phyloP scores from a whole-genome alignment of 2,888 invertebrate species.

The Chymomyza caudatula region DNA sequence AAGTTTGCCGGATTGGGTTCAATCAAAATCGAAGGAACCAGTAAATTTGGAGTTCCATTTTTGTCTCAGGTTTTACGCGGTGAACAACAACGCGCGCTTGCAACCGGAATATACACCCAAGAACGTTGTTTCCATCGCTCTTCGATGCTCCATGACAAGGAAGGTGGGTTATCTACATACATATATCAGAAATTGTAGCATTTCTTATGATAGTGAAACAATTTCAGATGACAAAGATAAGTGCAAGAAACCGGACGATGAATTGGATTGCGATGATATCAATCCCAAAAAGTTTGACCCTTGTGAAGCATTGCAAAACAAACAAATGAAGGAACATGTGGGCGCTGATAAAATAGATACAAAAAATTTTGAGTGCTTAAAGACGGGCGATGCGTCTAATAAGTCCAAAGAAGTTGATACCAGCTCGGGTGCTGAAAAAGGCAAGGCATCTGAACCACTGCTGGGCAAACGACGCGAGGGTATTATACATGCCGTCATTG shows the following conservation, averaged over 20 bases:
- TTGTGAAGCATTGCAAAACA: too few species aligned
- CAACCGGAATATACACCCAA: not conserved
- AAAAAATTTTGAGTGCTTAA: too few species aligned
- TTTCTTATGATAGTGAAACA: not conserved
- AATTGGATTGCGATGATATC: conserved; percentile 18
- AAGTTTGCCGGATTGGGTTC: not conserved
- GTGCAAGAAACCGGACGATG: conserved; percentile 1
- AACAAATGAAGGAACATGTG: too few species aligned
- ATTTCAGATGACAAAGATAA: conserved; percentile 16
- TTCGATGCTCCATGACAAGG: conserved; percentile 1
- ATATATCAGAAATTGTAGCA: not conserved
- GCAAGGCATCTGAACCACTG: not conserved
- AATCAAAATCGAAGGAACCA: not conserved
- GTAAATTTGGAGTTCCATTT: too few species aligned
- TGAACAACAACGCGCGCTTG: not conserved
- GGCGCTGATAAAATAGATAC: too few species aligned
- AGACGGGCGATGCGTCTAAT: not conserved
- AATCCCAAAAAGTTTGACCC: too few species aligned
- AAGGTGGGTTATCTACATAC: conserved; percentile 4
- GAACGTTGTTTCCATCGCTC: conserved; percentile 26
- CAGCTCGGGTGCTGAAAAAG: not conserved
- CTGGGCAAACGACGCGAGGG: conserved; percentile 45
- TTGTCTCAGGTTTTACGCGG: not conserved
- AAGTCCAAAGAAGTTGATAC: not conserved
- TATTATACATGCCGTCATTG: conserved; percentile 86